Evolutionary conservation across 2,113 vertebrate genomes (phyloP).

Genomic region (Tragelaphus scriptus): DNA sequence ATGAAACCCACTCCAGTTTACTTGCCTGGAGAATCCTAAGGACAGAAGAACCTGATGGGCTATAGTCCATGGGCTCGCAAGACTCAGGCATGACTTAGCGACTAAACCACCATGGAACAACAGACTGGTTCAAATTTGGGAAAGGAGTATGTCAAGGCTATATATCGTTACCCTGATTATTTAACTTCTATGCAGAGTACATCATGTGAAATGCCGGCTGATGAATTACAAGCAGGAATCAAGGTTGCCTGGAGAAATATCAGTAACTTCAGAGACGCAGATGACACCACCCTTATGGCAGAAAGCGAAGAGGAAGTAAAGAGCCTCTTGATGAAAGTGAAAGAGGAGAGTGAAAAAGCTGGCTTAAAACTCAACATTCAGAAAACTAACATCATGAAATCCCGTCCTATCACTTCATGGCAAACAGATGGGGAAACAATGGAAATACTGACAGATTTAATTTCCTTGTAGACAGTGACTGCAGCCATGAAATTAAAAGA

Average conservation of each 20-base stretch:
- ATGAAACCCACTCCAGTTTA: not conserved
- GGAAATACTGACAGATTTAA: not conserved
- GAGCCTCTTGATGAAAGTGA: not conserved
- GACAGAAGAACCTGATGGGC: not conserved
- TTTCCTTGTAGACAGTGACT: not conserved
- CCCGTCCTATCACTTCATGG: not conserved
- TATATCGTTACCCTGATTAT: not conserved
- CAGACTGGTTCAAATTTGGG: not conserved
- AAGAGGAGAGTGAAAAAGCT: not conserved
- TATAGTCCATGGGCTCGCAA: not conserved
- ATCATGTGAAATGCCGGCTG: not conserved
- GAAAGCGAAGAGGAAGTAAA: not conserved
- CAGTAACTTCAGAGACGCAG: not conserved
- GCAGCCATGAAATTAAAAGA: not conserved
- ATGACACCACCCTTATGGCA: not conserved
- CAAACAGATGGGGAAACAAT: not conserved
- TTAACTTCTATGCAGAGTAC: not conserved
- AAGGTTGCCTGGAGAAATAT: not conserved
- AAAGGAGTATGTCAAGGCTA: not conserved
- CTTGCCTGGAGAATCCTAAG: not conserved
- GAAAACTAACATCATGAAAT: not conserved
- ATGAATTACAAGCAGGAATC: not conserved
- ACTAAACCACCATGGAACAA: not conserved
- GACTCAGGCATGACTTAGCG: accelerated
- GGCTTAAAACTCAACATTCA: not conserved